phyloP scores from a whole-genome alignment of 2,888 invertebrate species.

The Drepanosiphum platanoidis region DNA sequence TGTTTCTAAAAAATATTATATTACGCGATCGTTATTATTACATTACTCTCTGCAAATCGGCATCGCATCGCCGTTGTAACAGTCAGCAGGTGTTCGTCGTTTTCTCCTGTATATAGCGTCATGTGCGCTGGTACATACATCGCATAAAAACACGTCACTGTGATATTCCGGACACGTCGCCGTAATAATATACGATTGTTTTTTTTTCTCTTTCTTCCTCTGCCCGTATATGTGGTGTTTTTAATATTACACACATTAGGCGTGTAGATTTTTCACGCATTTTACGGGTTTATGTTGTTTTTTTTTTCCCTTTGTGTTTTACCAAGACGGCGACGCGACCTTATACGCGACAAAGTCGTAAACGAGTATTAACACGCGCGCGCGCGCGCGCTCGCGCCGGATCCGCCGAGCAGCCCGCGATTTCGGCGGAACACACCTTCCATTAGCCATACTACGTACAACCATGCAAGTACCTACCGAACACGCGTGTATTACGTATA shows the following conservation, averaged over 20 bases:
- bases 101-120: not conserved
- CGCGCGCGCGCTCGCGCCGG: not conserved
- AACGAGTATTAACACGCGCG: no score
- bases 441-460: slow-evolving; percentile 5
- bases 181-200: not conserved
- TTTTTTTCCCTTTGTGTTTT: not conserved
- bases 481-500: not conserved
- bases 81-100: not conserved
- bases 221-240: not conserved
- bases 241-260: not conserved
- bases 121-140: not conserved
- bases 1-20: not conserved
- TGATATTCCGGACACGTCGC: not conserved
- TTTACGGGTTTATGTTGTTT: not conserved
- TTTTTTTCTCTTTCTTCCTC: not conserved
- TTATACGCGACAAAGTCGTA: not conserved
- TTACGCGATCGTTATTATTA: not conserved
- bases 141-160: not conserved
- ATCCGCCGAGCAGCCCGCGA: not conserved
- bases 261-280: not conserved
- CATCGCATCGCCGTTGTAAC: not conserved
- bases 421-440: slow-evolving; percentile 31
- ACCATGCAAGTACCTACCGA: not conserved
- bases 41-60: not conserved
- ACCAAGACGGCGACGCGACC: not conserved